Conservation (phyloP, 2,888 invertebrate genomes). For the Vanessa cardui region DNA sequence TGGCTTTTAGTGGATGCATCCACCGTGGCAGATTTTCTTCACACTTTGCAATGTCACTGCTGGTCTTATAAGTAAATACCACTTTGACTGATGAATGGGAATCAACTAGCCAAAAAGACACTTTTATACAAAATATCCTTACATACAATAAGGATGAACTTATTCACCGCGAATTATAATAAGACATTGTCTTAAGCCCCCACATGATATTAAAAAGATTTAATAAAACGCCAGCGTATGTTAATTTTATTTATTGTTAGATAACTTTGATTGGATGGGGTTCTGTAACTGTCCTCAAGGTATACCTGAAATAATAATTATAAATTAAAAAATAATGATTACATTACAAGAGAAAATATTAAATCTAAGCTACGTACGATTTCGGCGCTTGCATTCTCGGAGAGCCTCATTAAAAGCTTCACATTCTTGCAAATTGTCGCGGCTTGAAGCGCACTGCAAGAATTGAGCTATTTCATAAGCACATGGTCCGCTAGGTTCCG, state of each 20-base stretch:
- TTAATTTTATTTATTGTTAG: not conserved
- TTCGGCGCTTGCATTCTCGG: constrained; percentile 92
- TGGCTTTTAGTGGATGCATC: too few species aligned
- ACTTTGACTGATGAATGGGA: too few species aligned
- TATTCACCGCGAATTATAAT: too few species aligned
- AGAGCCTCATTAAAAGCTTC: constrained; percentile 97
- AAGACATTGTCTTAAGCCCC: too few species aligned
- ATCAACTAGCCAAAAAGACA: too few species aligned
- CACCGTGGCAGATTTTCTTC: too few species aligned
- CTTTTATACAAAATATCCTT: too few species aligned
- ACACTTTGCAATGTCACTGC: too few species aligned
- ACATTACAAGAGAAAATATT: not conserved
- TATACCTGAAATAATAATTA: constrained; percentile 45
- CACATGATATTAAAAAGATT: too few species aligned
- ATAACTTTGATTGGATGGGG: not conserved
- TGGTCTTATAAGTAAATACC: too few species aligned
- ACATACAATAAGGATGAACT: too few species aligned
- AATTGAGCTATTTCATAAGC: constrained; percentile 97
- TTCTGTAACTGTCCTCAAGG: constrained; percentile 36
- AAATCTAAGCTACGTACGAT: constrained; percentile 79
- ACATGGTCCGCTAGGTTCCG: constrained; percentile 89
- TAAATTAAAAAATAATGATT: constrained; percentile 12
- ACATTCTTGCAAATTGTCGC: constrained; percentile 93
- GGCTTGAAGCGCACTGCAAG: constrained; percentile 93
- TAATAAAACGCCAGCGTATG: not conserved